phyloP scores from a whole-genome alignment of 1,140 invertebrate species.

The Hycleus cichorii region DNA sequence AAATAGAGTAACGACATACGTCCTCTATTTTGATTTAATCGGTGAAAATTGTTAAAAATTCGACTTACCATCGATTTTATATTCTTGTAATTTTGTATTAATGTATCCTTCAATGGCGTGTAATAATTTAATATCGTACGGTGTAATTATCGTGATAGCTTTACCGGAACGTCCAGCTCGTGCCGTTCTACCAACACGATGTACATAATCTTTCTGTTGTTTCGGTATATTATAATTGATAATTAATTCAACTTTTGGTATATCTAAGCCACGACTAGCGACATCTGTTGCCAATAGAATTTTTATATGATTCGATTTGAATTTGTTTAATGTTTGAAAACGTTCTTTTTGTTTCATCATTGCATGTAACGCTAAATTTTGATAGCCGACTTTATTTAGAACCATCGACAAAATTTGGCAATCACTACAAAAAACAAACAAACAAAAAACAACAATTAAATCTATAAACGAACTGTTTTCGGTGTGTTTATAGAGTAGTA shows the following conservation, averaged over 20 bases:
- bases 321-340: constrained; percentile 68
- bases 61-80: constrained; percentile 68
- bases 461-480: background rate
- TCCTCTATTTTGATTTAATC: no score
- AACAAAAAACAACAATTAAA: background rate
- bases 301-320: constrained; percentile 76
- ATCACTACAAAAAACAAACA: constrained; percentile 48
- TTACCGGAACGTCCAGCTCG: constrained; percentile 80
- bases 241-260: constrained; percentile 83
- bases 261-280: constrained; percentile 86
- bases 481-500: background rate
- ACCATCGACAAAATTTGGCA: constrained; percentile 82
- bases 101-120: constrained; percentile 81
- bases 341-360: constrained; percentile 79
- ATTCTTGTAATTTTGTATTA: constrained; percentile 77
- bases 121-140: constrained; percentile 81
- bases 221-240: constrained; percentile 91
- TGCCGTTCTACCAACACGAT: constrained; percentile 94
- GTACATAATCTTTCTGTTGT: constrained; percentile 89
- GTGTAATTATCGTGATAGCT: constrained; percentile 86
- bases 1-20: no score
- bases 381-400: constrained; percentile 76
- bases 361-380: constrained; percentile 79
- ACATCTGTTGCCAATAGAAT: constrained; percentile 96
- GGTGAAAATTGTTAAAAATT: no score